These are phyloP conservation scores for Ceratosolen fusciceps DNA, from an alignment of 1,140 invertebrate genomes.

Conservation along the genomic window DNA sequence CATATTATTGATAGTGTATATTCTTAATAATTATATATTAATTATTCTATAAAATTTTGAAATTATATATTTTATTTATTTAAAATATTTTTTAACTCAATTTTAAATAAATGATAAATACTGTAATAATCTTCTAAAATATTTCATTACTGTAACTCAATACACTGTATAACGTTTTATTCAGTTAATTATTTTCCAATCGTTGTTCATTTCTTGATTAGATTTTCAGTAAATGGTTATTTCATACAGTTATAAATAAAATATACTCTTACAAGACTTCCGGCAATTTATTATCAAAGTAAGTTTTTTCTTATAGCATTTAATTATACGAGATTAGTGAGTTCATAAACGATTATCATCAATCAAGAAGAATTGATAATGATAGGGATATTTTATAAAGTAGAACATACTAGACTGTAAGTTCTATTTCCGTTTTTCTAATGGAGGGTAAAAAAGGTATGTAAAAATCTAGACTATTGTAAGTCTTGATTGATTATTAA, in stretches of 20 bases:
- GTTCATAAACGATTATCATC: background rate
- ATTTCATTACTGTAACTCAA: too few relatives aligned
- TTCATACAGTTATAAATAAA: conserved; percentile 5
- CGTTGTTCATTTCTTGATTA: background rate
- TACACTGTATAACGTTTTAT: too few relatives aligned
- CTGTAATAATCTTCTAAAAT: background rate
- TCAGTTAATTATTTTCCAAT: background rate
- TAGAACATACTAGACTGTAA: background rate
- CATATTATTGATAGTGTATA: too few relatives aligned
- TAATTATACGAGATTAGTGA: conserved; percentile 12
- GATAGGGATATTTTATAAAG: background rate
- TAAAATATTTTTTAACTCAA: too few relatives aligned
- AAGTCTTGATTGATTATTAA: too few relatives aligned
- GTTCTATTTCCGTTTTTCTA: background rate
- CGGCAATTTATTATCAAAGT: background rate
- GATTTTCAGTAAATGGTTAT: background rate
- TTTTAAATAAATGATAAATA: too few relatives aligned
- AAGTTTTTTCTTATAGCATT: conserved; percentile 4
- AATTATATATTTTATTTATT: too few relatives aligned
- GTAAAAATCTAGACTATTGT: too few relatives aligned
- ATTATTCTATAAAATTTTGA: too few relatives aligned
- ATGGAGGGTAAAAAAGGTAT: conserved; percentile 38
- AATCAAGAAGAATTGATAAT: background rate
- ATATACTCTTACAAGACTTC: background rate
- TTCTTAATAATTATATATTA: too few relatives aligned